Evolutionary conservation across 2,113 vertebrate genomes (phyloP).

Genomic region (Ciconia boyciana): DNA sequence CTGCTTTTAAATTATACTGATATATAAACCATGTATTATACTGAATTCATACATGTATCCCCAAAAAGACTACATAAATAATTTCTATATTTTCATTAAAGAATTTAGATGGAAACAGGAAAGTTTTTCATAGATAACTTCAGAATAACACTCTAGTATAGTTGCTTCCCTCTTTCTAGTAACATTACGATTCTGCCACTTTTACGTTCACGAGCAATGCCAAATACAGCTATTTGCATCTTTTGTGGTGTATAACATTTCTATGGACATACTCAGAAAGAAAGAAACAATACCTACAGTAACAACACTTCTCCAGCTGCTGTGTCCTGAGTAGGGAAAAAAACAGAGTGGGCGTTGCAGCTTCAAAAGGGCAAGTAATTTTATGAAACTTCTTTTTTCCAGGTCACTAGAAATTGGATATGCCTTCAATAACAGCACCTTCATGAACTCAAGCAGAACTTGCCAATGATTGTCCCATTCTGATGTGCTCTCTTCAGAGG

Average conservation of each 20-base stretch:
- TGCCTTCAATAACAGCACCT: neutral
- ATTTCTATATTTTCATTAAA: neutral
- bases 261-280: neutral
- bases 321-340: neutral
- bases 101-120: neutral
- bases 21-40: neutral
- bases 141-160: neutral
- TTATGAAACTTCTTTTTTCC: neutral
- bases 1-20: neutral
- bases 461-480: neutral
- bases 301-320: neutral
- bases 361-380: neutral
- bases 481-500: neutral
- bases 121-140: neutral
- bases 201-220: neutral
- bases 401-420: neutral
- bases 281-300: neutral
- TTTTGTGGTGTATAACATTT: neutral
- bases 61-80: neutral
- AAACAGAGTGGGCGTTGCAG: neutral
- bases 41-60: neutral
- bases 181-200: neutral
- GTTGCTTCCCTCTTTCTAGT: neutral
- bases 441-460: neutral
- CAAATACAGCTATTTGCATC: neutral